A percentile compares a stretch with the other conserved stretches of the same genome.
Conservation (phyloP, 53 echinoderm and acorn worm genomes). For the Holothuria scabra region DNA sequence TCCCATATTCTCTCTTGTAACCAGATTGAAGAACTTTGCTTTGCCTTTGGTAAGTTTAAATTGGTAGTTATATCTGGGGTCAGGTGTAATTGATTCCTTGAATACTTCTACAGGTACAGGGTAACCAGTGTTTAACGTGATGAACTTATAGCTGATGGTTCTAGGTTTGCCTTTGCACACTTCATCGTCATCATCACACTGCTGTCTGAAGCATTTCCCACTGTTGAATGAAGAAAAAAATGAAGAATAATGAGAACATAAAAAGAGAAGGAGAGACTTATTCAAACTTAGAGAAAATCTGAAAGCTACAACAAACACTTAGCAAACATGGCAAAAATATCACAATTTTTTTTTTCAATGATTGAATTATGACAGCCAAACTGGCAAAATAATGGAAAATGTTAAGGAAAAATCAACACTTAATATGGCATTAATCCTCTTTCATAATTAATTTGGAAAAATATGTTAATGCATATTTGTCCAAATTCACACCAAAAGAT, state of each 20-base stretch:
- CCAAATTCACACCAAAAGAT: too few relatives aligned
- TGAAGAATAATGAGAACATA: not conserved
- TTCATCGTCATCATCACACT: conserved; percentile 67
- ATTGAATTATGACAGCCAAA: too few relatives aligned
- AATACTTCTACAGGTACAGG: conserved; percentile 68
- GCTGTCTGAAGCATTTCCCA: conserved; percentile 68
- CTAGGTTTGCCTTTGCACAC: conserved; percentile 68
- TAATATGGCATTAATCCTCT: too few relatives aligned
- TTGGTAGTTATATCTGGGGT: conserved; percentile 70
- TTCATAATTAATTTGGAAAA: too few relatives aligned
- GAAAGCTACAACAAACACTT: too few relatives aligned
- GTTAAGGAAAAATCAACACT: too few relatives aligned
- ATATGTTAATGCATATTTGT: too few relatives aligned
- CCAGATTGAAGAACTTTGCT: conserved; percentile 61
- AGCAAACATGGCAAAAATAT: too few relatives aligned
- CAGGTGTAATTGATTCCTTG: conserved; percentile 64
- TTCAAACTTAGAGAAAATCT: too few relatives aligned
- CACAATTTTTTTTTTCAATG: too few relatives aligned
- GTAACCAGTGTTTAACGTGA: conserved; percentile 68
- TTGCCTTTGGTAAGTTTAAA: conserved; percentile 58
- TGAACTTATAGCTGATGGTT: conserved; percentile 81
- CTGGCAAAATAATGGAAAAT: too few relatives aligned
- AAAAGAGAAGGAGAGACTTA: not conserved
- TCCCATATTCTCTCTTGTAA: conserved; percentile 52
- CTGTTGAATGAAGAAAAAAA: conserved; percentile 29